Evolutionary conservation across 2,797 vertebrate species (phyloP).

Genomic region (Psittacula echo): DNA sequence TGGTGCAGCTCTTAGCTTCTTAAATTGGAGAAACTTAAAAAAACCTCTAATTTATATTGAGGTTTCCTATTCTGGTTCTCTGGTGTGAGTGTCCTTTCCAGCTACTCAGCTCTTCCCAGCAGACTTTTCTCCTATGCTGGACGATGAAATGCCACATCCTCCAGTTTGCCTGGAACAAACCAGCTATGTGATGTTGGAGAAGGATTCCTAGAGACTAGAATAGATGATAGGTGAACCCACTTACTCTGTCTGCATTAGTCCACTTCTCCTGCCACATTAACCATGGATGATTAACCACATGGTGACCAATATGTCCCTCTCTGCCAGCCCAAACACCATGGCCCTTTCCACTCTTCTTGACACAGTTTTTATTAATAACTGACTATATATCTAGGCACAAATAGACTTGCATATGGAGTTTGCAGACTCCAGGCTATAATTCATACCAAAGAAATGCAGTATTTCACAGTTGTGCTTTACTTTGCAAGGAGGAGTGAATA

Average conservation of each 20-base stretch:
- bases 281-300: background rate
- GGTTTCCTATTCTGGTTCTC: background rate
- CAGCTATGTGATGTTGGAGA: rapidly evolving
- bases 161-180: background rate
- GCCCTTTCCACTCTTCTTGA: background rate
- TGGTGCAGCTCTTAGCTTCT: background rate
- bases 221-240: rapidly evolving
- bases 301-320: no score
- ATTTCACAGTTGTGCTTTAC: background rate
- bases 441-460: background rate
- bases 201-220: background rate
- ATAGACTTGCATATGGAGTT: background rate
- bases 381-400: background rate
- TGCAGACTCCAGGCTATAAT: background rate
- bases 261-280: background rate
- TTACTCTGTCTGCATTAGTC: background rate
- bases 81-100: background rate
- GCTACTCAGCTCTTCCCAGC: background rate
- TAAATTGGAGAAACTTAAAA: background rate
- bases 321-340: background rate
- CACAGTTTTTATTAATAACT: background rate
- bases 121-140: background rate
- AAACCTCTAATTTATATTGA: rapidly evolving
- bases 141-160: rapidly evolving
- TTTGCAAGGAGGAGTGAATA: background rate